phyloP scores from a whole-genome alignment of 2,888 invertebrate genomes.

The Orgyia antiqua region DNA sequence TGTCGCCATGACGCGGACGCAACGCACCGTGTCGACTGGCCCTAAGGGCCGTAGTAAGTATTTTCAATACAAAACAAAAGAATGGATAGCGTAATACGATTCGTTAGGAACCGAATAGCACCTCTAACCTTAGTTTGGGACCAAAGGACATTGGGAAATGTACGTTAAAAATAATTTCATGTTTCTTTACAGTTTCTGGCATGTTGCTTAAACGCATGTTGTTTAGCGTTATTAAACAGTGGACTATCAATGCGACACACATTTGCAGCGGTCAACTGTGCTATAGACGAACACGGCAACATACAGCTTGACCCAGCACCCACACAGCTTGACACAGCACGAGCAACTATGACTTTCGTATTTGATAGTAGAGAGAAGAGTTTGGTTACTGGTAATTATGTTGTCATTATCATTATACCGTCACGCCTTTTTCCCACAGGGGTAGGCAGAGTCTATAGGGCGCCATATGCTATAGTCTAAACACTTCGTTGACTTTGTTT shows the following conservation, averaged over 20 bases:
- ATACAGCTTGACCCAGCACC: slow-evolving; percentile 81
- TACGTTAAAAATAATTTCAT: not conserved
- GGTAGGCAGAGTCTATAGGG: not conserved
- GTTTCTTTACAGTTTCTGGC: slow-evolving; percentile 81
- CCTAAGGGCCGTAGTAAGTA: too few relatives aligned
- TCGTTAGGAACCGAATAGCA: too few relatives aligned
- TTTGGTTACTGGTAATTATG: slow-evolving; percentile 46
- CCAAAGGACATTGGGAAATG: too few relatives aligned
- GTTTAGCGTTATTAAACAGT: slow-evolving; percentile 89
- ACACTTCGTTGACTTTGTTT: too few relatives aligned
- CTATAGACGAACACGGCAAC: slow-evolving; percentile 79
- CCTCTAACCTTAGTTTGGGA: too few relatives aligned
- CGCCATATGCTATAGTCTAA: too few relatives aligned
- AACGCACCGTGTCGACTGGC: too few relatives aligned
- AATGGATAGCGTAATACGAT: too few relatives aligned
- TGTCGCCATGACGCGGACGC: too few relatives aligned
- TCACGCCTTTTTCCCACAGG: too few relatives aligned
- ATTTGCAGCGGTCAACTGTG: slow-evolving; percentile 88
- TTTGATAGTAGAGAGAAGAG: slow-evolving; percentile 80
- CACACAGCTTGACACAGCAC: slow-evolving; percentile 67
- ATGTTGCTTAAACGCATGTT: slow-evolving; percentile 89
- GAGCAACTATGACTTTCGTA: slow-evolving; percentile 83
- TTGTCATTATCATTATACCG: too few relatives aligned
- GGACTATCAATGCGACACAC: slow-evolving; percentile 90
- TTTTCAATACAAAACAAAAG: too few relatives aligned